These are phyloP conservation scores for Urocyon cinereoargenteus DNA, from an alignment of 2,797 vertebrate species.

Conservation along the genomic window DNA sequence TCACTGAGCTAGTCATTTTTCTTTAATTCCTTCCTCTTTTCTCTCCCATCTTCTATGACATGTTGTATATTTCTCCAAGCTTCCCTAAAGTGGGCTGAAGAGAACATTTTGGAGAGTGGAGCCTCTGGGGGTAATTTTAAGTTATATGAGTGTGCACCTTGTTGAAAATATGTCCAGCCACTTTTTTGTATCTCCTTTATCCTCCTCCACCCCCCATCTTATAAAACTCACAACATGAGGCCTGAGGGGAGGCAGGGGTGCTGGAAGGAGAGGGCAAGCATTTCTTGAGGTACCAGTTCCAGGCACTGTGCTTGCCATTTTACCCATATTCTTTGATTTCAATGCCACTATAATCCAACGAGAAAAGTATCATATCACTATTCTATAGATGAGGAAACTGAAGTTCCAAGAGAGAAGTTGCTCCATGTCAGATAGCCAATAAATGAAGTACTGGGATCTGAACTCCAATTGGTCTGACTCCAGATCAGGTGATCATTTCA, in stretches of 20 bases:
- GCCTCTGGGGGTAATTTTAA: background rate
- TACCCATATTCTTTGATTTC: background rate
- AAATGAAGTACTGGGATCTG: background rate
- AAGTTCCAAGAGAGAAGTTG: background rate
- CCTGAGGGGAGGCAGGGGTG: too few species aligned
- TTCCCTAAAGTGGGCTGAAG: background rate
- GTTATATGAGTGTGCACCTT: background rate
- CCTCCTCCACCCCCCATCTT: background rate
- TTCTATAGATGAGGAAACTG: background rate
- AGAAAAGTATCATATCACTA: background rate
- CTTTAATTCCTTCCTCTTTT: background rate
- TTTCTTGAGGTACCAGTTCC: background rate
- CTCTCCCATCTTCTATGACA: background rate
- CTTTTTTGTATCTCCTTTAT: background rate
- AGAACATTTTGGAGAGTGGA: background rate
- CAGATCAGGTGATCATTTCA: background rate
- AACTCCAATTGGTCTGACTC: background rate
- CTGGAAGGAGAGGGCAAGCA: background rate
- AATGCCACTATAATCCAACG: background rate
- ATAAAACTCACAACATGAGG: background rate
- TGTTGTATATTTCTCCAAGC: background rate
- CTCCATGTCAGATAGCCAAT: background rate
- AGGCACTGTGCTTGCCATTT: background rate
- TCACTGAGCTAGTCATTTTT: background rate
- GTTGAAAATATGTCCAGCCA: background rate